phyloP scores from a whole-genome alignment of 2,797 vertebrate genomes.

The Sebastes umbrosus region DNA sequence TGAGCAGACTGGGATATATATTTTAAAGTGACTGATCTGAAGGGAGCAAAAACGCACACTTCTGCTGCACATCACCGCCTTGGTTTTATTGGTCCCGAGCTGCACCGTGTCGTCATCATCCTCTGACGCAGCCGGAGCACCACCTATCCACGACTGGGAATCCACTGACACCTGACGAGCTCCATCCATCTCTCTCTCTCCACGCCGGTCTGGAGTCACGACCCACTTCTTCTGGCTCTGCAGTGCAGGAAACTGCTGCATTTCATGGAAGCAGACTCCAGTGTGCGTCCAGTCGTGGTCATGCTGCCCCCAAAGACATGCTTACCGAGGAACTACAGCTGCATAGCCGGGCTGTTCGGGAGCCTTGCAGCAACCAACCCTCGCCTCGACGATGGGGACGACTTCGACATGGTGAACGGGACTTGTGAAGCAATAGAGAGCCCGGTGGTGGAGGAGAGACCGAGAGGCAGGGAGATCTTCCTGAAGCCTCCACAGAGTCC shows the following conservation, averaged over 20 bases:
- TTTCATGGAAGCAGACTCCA: slow-evolving; percentile 81
- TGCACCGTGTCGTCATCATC: slow-evolving; percentile 37
- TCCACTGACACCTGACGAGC: slow-evolving; percentile 65
- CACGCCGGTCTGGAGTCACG: slow-evolving; percentile 62
- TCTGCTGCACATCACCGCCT: neutral
- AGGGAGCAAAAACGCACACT: neutral
- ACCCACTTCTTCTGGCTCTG: slow-evolving; percentile 42
- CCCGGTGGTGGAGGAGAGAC: slow-evolving; percentile 81
- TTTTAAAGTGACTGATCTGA: neutral
- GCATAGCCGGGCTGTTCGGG: slow-evolving; percentile 90
- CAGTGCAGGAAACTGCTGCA: slow-evolving; percentile 56
- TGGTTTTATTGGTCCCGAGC: slow-evolving; percentile 66
- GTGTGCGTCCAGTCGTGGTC: slow-evolving; percentile 64
- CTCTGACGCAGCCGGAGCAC: slow-evolving; percentile 63
- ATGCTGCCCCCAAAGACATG: slow-evolving; percentile 90
- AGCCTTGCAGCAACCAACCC: slow-evolving; percentile 82
- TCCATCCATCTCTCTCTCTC: slow-evolving; percentile 5
- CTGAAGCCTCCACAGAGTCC: slow-evolving; percentile 86
- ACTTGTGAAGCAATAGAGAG: slow-evolving; percentile 73
- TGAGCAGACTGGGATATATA: neutral
- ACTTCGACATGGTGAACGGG: slow-evolving; percentile 68
- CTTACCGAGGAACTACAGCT: slow-evolving; percentile 94
- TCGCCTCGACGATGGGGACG: slow-evolving; percentile 81
- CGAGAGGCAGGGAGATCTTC: slow-evolving; percentile 82
- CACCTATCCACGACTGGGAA: slow-evolving; percentile 53